Conservation (phyloP, 2,888 invertebrate genomes). For the Hypselothyrea guttata region DNA sequence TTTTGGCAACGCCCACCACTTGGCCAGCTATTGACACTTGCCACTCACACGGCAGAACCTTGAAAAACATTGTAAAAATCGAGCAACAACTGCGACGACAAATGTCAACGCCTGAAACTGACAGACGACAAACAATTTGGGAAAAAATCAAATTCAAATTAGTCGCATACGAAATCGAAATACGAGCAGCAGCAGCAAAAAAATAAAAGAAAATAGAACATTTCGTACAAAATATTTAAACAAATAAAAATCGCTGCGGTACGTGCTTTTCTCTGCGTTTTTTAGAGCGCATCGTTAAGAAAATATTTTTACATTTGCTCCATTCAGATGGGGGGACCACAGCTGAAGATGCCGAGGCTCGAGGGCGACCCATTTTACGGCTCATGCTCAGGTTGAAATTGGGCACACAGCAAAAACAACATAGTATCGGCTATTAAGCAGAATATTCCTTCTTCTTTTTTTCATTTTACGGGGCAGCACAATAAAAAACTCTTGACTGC, state of each 20-base stretch:
- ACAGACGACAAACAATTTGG: slow-evolving; percentile 64
- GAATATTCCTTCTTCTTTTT: slow-evolving; percentile 22
- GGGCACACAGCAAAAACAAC: slow-evolving; percentile 26
- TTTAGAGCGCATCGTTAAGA: slow-evolving; percentile 73
- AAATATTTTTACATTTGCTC: slow-evolving; percentile 70
- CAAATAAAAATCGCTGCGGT: slow-evolving; percentile 73
- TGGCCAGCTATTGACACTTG: slow-evolving; percentile 36
- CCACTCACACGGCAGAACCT: slow-evolving; percentile 47
- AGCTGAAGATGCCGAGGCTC: slow-evolving; percentile 8
- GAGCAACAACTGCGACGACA: slow-evolving; percentile 65
- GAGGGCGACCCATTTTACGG: slow-evolving; percentile 58
- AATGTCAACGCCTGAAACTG: slow-evolving; percentile 65
- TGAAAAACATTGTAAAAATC: slow-evolving; percentile 72
- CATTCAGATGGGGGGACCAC: slow-evolving; percentile 2
- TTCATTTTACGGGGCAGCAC: slow-evolving; percentile 30
- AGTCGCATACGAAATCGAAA: slow-evolving; percentile 43
- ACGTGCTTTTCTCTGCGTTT: slow-evolving; percentile 73
- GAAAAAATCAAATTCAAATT: slow-evolving; percentile 68
- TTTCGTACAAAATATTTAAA: slow-evolving; percentile 70
- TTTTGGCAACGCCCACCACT: slow-evolving; percentile 61
- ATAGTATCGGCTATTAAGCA: slow-evolving; percentile 44
- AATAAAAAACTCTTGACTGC: slow-evolving; percentile 43
- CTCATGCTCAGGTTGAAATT: slow-evolving; percentile 68
- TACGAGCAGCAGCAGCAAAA: neutral
- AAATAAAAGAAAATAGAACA: slow-evolving; percentile 24